phyloP scores from a whole-genome alignment of 1,140 invertebrate genomes.

The Ips typographus region DNA sequence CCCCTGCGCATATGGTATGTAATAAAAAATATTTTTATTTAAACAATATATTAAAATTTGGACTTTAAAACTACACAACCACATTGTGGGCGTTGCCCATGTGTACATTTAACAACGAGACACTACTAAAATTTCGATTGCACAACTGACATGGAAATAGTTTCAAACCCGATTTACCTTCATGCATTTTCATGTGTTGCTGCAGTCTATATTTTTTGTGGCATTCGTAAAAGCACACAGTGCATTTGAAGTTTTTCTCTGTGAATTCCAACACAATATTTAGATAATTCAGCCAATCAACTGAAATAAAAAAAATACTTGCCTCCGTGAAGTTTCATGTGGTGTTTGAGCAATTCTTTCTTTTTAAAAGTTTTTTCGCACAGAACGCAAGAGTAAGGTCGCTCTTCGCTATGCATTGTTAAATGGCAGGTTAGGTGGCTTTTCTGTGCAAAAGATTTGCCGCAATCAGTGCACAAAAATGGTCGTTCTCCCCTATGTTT shows the following conservation, averaged over 20 bases:
- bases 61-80: conserved; percentile 19
- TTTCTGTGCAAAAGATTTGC: conserved; percentile 43
- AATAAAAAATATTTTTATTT: too few relatives aligned
- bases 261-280: background rate
- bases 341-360: conserved; percentile 42
- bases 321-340: conserved; percentile 46
- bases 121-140: conserved; percentile 23
- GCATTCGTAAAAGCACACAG: conserved; percentile 36
- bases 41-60: too few relatives aligned
- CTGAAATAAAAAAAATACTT: conserved; percentile 2
- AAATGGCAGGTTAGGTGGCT: conserved; percentile 48
- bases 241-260: conserved; percentile 41
- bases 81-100: conserved; percentile 35
- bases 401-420: conserved; percentile 49
- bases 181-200: conserved; percentile 41
- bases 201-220: conserved; percentile 39
- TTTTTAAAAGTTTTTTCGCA: conserved; percentile 48
- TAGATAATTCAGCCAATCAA: too few relatives aligned
- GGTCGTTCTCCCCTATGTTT: conserved; percentile 49
- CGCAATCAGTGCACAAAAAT: conserved; percentile 45
- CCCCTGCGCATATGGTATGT: too few relatives aligned
- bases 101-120: conserved; percentile 32
- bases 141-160: conserved; percentile 30
- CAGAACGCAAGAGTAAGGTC: conserved; percentile 44
- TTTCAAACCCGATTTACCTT: conserved; percentile 27